These are phyloP conservation scores for Aspidiotus destructor DNA, from an alignment of 2,888 invertebrate species.

Conservation along the genomic window DNA sequence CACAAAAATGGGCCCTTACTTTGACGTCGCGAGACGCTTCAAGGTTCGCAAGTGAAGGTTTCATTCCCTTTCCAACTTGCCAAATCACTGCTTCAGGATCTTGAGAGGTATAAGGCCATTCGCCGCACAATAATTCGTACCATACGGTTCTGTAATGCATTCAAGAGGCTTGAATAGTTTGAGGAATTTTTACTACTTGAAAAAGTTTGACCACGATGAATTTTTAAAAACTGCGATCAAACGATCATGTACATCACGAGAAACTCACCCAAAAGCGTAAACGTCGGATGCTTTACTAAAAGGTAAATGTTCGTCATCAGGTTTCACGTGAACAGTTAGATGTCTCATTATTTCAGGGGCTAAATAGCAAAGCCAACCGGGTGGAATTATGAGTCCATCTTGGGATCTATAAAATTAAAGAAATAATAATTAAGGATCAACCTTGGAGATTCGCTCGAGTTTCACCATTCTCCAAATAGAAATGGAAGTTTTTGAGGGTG, in stretches of 20 bases:
- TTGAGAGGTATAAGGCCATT: constrained; percentile 90
- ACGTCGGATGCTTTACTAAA: constrained; percentile 90
- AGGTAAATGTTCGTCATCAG: constrained; percentile 76
- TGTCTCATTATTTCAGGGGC: constrained; percentile 91
- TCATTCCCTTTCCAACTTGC: constrained; percentile 95
- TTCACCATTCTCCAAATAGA: too few species aligned
- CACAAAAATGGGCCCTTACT: constrained; percentile 46
- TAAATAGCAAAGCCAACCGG: constrained; percentile 96
- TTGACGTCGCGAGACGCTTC: constrained; percentile 94
- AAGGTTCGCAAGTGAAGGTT: constrained; percentile 86
- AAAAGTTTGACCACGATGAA: not conserved
- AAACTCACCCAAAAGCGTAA: constrained; percentile 86
- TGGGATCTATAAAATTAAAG: constrained; percentile 46
- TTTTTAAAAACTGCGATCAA: not conserved
- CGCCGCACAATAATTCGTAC: constrained; percentile 93
- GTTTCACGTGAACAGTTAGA: constrained; percentile 62
- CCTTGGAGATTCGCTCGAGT: not conserved
- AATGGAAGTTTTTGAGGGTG: too few species aligned
- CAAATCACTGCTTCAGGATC: constrained; percentile 93
- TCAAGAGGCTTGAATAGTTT: not conserved
- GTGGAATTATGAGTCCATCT: constrained; percentile 81
- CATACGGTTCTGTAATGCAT: constrained; percentile 72
- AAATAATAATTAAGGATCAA: constrained; percentile 5
- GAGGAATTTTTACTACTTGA: not conserved
- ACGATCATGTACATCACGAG: not conserved